phyloP scores from a whole-genome alignment of 2,888 invertebrate species.

The Lamellibrachia satsuma region DNA sequence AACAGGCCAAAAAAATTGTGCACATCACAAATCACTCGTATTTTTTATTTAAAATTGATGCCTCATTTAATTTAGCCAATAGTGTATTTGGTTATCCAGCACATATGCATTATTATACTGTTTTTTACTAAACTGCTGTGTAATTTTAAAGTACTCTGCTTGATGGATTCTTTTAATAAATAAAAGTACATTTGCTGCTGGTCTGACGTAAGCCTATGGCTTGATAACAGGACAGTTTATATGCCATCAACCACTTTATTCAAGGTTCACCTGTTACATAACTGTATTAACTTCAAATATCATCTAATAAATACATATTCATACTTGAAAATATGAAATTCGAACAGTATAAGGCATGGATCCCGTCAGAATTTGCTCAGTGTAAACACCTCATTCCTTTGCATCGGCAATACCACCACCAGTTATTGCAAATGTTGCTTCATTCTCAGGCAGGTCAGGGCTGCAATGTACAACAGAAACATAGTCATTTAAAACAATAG shows the following conservation, averaged over 20 bases:
- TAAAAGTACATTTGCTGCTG: no score
- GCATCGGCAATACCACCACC: conserved; percentile 76
- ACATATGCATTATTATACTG: neutral
- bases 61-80: neutral
- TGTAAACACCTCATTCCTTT: conserved; percentile 70
- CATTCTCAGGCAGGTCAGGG: conserved; percentile 82
- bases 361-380: neutral
- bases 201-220: no score
- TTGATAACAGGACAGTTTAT: no score
- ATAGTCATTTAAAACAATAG: neutral
- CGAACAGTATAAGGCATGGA: neutral
- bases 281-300: neutral
- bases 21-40: neutral
- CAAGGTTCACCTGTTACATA: neutral
- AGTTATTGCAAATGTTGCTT: conserved; percentile 80
- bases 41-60: neutral
- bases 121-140: neutral
- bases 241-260: no score
- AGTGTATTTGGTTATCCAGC: neutral
- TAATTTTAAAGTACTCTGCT: neutral
- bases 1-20: neutral
- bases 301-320: neutral
- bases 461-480: conserved; percentile 62
- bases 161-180: neutral
- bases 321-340: neutral